Base-by-base conservation (phyloP, 1,140 invertebrate genomes). In the Nephila pilipes region DNA sequence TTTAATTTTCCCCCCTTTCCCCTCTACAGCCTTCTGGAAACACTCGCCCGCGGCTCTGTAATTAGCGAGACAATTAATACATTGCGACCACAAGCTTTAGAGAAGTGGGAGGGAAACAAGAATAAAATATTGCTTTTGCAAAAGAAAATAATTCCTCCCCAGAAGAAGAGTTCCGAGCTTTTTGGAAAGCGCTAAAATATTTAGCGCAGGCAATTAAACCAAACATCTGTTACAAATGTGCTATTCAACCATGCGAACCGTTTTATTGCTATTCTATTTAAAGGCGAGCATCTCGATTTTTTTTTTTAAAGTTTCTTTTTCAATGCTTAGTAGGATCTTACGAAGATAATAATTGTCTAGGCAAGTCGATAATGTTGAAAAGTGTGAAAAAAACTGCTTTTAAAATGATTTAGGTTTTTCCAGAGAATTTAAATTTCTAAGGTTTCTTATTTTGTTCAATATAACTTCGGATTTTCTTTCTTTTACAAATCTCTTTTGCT, bases 171-270 rank as follows among this genome's bases (percentile, higher is more conserved):
- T 25, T 25, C 14, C 10, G n/a, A 54, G 38, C 6, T 10, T 25
- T 54, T 25, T 25, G 14, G 4, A 14, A 54, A 55, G 54, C 12
- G 80, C 38, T 83, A 12, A 83, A 83, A 54, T 54, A 54, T 55
- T 55, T 54, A 83, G 38, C 12, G 14, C 80, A 10, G n/a, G 80
- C 38, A 83, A 55, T 83, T 54, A 83, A 83, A 54, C 46, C 18
- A 46, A 83, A 83, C 80, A 83, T 83, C 80, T 54, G 38, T 83
- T 83, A 83, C 80, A 55, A 54, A 83, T 83, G 80, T 22, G n/a
- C n/a, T 55, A 83, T 83, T 54, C 29, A n/a, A 14, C 16, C 38
- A 83, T 54, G 80, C n/a, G 22, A 14, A 32, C 38, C 10, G 79
- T 54, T 38, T 10, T n/a, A 54, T 54, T 25, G 80, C 22, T 14